A percentile compares a stretch with the other conserved stretches of the same genome.
phyloP scores from a whole-genome alignment of 2,797 vertebrate species.

The Mus spretus region DNA sequence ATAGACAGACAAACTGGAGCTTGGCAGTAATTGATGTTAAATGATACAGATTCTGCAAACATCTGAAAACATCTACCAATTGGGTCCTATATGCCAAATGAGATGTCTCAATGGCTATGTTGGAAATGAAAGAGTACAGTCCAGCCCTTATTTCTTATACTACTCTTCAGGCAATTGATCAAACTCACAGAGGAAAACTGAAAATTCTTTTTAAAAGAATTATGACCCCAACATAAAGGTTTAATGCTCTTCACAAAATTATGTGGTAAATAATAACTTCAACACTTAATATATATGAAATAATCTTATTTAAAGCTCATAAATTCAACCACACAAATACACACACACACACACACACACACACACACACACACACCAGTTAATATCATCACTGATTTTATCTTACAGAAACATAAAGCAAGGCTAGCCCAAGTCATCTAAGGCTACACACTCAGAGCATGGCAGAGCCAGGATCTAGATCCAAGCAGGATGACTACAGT shows the following conservation, averaged over 20 bases:
- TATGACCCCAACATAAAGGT: background rate
- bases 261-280: background rate
- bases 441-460: background rate
- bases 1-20: background rate
- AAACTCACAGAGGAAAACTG: slow-evolving; percentile 18
- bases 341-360: background rate
- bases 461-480: background rate
- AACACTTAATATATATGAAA: background rate
- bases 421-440: background rate
- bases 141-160: background rate
- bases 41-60: background rate
- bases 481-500: background rate
- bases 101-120: background rate
- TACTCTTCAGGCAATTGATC: background rate
- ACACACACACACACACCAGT: background rate
- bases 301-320: background rate
- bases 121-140: background rate
- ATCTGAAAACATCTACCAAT: background rate
- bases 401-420: background rate
- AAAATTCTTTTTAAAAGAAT: background rate
- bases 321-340: background rate
- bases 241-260: background rate
- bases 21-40: background rate
- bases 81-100: background rate
- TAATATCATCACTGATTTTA: background rate